These are phyloP conservation scores for Drosophila recens DNA, from an alignment of 2,888 invertebrate genomes.

Conservation along the genomic window DNA sequence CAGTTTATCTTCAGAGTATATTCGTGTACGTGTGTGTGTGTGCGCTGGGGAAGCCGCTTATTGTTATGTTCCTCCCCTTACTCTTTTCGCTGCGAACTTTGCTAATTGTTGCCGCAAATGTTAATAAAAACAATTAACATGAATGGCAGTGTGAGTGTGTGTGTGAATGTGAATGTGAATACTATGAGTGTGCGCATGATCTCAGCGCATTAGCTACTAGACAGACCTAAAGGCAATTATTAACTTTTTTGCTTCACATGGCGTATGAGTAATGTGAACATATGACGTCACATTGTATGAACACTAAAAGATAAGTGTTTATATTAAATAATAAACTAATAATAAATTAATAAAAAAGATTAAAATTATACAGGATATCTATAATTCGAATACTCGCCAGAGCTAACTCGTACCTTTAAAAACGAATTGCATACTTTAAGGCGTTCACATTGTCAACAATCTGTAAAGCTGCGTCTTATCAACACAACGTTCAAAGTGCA, in stretches of 20 bases:
- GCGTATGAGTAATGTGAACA: conserved; percentile 27
- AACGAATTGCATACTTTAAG: conserved; percentile 47
- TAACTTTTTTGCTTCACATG: conserved; percentile 1
- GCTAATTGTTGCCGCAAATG: conserved; percentile 70
- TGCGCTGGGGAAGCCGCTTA: conserved; percentile 59
- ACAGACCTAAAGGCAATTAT: conserved; percentile 10
- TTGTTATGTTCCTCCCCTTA: conserved; percentile 33
- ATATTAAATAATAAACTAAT: background rate
- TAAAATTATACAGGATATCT: conserved; percentile 12
- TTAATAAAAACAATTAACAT: conserved; percentile 69
- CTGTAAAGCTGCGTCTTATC: conserved; percentile 39
- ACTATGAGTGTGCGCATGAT: conserved; percentile 25
- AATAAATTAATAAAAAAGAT: too few relatives aligned
- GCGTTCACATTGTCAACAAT: conserved; percentile 23
- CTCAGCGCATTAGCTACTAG: conserved; percentile 25
- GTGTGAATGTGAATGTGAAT: background rate
- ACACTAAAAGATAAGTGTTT: background rate
- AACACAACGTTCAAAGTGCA: conserved; percentile 50
- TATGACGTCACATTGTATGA: conserved; percentile 12
- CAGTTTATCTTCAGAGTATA: conserved; percentile 49
- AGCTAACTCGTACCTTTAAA: background rate
- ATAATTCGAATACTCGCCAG: background rate
- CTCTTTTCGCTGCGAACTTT: conserved; percentile 25
- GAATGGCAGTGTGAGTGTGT: background rate
- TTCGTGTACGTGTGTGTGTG: background rate